Conservation (phyloP, 2,888 invertebrate genomes). For the Microchrysa polita region DNA sequence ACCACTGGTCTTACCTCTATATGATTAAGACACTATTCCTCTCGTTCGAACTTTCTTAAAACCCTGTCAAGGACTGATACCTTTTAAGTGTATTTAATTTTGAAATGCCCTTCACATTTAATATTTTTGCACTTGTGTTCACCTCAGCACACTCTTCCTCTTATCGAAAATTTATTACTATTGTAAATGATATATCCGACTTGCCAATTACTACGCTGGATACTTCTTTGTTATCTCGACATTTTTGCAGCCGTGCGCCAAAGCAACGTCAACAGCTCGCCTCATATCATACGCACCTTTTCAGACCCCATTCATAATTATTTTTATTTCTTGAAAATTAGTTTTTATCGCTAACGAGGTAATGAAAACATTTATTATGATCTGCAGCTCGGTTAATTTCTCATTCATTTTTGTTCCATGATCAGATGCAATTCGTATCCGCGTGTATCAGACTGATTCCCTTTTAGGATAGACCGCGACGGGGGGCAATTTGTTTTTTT, state of each 20-base stretch:
- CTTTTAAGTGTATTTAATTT: no score
- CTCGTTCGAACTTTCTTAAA: no score
- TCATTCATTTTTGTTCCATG: constrained; percentile 11
- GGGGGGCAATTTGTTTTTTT: constrained; percentile 28
- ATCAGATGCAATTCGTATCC: constrained; percentile 37
- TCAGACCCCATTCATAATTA: constrained; percentile 36
- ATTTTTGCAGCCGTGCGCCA: constrained; percentile 17
- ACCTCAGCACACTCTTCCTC: no score
- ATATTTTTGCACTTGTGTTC: no score
- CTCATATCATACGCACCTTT: constrained; percentile 38
- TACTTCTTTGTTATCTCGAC: constrained; percentile 10
- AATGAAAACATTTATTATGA: constrained; percentile 38
- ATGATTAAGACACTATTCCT: no score
- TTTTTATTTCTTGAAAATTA: constrained; percentile 38
- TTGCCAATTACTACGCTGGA: background rate
- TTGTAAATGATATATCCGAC: background rate
- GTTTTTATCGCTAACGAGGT: constrained; percentile 41
- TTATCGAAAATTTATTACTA: background rate
- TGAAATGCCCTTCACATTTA: no score
- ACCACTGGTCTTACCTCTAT: no score
- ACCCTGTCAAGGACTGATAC: no score
- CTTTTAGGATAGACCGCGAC: constrained; percentile 5
- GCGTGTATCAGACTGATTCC: constrained; percentile 17
- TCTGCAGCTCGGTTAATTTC: constrained; percentile 30
- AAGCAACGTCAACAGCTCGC: constrained; percentile 15